These are phyloP conservation scores for Mormyrops attenuatus DNA, from an alignment of 2,797 vertebrate species.

Conservation along the genomic window DNA sequence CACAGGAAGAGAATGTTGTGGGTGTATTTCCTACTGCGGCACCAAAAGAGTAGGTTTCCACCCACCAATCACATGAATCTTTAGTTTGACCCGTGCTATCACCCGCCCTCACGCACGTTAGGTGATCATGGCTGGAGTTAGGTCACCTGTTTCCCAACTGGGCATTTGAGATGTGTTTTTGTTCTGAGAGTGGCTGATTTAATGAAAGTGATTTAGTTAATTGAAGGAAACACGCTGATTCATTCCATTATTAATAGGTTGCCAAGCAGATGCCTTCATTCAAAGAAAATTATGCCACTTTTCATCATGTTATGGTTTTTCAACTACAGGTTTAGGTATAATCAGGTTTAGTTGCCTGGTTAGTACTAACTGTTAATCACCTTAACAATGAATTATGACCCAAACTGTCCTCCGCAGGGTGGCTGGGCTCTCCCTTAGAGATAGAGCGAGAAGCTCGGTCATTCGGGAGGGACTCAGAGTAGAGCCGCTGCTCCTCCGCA, in stretches of 20 bases:
- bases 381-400: neutral
- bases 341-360: neutral
- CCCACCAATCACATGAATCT: neutral
- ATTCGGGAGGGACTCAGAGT: too few relatives aligned
- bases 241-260: neutral
- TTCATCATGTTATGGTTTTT: neutral
- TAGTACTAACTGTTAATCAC: neutral
- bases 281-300: neutral
- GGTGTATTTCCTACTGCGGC: neutral
- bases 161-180: conserved; percentile 12
- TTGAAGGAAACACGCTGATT: neutral
- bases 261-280: neutral
- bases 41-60: neutral
- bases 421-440: too few relatives aligned
- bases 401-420: neutral
- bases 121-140: conserved; percentile 21
- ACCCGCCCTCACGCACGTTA: conserved; percentile 10
- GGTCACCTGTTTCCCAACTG: conserved; percentile 34
- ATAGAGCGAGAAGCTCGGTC: too few relatives aligned
- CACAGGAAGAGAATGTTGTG: neutral
- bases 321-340: neutral
- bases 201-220: neutral
- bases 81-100: conserved; percentile 1
- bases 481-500: too few relatives aligned
- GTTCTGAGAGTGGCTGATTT: neutral